Evolutionary conservation across 2,113 vertebrate species (phyloP).

Genomic region (Limanda limanda): DNA sequence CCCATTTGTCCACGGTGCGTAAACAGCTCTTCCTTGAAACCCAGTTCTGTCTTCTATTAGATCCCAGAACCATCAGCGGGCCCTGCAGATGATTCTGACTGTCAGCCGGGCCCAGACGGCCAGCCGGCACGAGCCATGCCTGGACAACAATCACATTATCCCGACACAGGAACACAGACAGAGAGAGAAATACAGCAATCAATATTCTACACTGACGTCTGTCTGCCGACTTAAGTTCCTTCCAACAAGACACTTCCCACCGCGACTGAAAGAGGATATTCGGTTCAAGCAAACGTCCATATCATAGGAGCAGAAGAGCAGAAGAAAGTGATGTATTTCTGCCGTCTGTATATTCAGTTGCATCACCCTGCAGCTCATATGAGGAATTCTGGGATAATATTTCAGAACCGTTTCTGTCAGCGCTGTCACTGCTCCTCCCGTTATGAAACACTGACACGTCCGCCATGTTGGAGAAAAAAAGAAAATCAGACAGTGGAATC

Average conservation of each 20-base stretch:
- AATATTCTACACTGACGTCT: constrained; percentile 72
- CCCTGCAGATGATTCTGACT: constrained; percentile 70
- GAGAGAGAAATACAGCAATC: constrained; percentile 69
- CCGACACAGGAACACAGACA: constrained; percentile 68
- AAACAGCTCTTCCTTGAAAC: constrained; percentile 77
- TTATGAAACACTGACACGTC: constrained; percentile 33
- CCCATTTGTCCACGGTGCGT: constrained; percentile 70
- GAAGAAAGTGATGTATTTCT: constrained; percentile 27
- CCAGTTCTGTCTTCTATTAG: constrained; percentile 74
- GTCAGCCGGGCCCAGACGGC: constrained; percentile 66
- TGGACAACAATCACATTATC: constrained; percentile 78
- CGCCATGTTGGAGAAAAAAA: constrained; percentile 31
- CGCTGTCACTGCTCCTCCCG: constrained; percentile 26
- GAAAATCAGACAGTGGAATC: constrained; percentile 52
- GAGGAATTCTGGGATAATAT: constrained; percentile 40
- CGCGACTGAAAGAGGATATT: constrained; percentile 67
- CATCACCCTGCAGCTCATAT: constrained; percentile 28
- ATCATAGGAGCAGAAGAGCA: constrained; percentile 24
- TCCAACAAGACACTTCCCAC: constrained; percentile 68
- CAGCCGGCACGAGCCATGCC: constrained; percentile 64
- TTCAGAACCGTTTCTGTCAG: constrained; percentile 15
- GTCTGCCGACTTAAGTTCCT: constrained; percentile 74
- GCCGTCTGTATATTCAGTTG: constrained; percentile 8
- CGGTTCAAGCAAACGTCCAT: constrained; percentile 48
- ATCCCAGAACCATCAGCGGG: constrained; percentile 77